Evolutionary conservation across 2,797 vertebrate species (phyloP).

Genomic region (Myotis daubentonii): DNA sequence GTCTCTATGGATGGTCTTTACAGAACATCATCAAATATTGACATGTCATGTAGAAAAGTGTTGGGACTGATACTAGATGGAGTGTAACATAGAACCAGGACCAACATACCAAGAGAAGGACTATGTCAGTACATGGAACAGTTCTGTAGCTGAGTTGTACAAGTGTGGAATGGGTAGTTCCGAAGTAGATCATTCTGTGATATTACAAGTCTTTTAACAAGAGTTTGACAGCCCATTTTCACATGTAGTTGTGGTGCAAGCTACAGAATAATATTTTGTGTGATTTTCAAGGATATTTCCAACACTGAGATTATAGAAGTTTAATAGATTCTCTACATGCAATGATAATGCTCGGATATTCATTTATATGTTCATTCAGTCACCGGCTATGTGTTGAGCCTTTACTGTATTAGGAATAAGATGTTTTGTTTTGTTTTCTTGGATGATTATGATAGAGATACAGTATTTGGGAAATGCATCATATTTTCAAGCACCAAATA

Average conservation of each 20-base stretch:
- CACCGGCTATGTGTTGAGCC: not conserved
- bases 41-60: not conserved
- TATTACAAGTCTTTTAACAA: not conserved
- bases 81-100: not conserved
- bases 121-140: not conserved
- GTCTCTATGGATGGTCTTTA: not conserved
- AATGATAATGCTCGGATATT: not conserved
- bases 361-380: not conserved
- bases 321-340: not conserved
- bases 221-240: not conserved
- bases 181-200: not conserved
- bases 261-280: not conserved
- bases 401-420: not conserved
- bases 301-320: not conserved
- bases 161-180: not conserved
- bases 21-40: not conserved
- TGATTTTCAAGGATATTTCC: not conserved
- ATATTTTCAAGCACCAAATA: not conserved
- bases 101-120: not conserved
- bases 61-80: not conserved
- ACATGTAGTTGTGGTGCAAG: not conserved
- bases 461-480: not conserved
- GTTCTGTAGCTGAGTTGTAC: not conserved
- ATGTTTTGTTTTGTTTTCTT: not conserved
- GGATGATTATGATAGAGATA: not conserved